A percentile compares a stretch with the other conserved stretches of the same genome.
These are phyloP conservation scores for Nyctereutes procyonoides DNA, from an alignment of 2,113 vertebrate genomes.

Conservation along the genomic window DNA sequence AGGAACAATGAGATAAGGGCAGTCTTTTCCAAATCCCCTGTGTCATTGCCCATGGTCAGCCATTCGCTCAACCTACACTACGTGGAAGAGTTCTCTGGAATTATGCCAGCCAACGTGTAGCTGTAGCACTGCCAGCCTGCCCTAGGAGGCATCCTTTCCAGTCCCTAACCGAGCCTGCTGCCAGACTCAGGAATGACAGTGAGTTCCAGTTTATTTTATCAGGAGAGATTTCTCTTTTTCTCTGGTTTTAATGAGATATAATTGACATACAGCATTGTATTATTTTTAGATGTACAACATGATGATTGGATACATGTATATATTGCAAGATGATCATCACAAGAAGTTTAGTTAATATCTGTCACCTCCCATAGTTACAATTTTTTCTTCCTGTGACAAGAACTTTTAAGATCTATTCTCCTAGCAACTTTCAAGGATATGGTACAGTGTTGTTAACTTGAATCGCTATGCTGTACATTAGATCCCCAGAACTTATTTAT, in stretches of 20 bases:
- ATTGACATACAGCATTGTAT: neutral
- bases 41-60: neutral
- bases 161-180: neutral
- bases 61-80: rapidly evolving
- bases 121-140: neutral
- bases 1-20: neutral
- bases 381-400: neutral
- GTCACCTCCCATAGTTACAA: neutral
- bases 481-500: neutral
- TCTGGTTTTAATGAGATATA: neutral
- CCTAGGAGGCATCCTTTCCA: neutral
- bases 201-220: neutral
- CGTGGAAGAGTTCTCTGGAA: neutral
- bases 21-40: neutral
- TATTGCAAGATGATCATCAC: neutral
- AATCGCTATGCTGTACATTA: neutral
- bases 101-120: rapidly evolving
- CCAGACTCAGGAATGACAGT: neutral
- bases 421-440: neutral
- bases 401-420: neutral
- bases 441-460: neutral
- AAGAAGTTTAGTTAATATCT: neutral
- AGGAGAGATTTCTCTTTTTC: neutral
- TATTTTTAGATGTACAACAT: neutral
- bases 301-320: neutral